Evolutionary conservation across 2,888 invertebrate genomes (phyloP).

Genomic region (Philereme vetulata): DNA sequence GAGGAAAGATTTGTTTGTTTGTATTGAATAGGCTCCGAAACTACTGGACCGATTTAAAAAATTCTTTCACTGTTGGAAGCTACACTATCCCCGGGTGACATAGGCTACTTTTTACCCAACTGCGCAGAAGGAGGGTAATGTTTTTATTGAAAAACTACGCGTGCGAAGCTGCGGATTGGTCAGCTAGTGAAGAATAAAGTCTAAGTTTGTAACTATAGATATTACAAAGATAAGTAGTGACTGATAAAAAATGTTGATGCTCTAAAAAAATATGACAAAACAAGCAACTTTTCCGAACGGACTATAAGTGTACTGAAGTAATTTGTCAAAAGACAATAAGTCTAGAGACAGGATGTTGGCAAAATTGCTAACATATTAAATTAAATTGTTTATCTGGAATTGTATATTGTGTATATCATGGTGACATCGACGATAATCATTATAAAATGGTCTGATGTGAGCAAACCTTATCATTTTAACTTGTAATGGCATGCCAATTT

Average conservation of each 20-base stretch:
- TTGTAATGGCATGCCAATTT: not conserved
- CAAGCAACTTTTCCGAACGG: too few species aligned
- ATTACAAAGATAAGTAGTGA: constrained; percentile 5
- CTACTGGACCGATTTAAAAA: too few species aligned
- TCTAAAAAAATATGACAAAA: constrained; percentile 19
- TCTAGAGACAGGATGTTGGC: constrained; percentile 1
- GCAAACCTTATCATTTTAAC: not conserved
- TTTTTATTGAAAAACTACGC: too few species aligned
- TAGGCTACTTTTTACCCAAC: too few species aligned
- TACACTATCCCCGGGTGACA: too few species aligned
- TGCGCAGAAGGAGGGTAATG: too few species aligned
- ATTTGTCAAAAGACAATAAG: not conserved
- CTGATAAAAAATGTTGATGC: too few species aligned
- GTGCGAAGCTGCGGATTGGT: too few species aligned
- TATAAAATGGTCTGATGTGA: too few species aligned
- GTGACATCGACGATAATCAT: not conserved
- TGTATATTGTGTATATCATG: not conserved
- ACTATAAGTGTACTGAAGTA: not conserved
- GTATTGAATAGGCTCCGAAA: too few species aligned
- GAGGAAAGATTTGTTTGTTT: too few species aligned
- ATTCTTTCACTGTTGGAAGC: too few species aligned
- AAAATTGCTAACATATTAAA: not conserved
- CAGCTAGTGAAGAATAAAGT: constrained; percentile 4
- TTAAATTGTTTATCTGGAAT: not conserved
- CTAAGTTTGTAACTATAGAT: constrained; percentile 1